phyloP scores from a whole-genome alignment of 2,888 invertebrate species.

The Xanthorhoe spadicearia region DNA sequence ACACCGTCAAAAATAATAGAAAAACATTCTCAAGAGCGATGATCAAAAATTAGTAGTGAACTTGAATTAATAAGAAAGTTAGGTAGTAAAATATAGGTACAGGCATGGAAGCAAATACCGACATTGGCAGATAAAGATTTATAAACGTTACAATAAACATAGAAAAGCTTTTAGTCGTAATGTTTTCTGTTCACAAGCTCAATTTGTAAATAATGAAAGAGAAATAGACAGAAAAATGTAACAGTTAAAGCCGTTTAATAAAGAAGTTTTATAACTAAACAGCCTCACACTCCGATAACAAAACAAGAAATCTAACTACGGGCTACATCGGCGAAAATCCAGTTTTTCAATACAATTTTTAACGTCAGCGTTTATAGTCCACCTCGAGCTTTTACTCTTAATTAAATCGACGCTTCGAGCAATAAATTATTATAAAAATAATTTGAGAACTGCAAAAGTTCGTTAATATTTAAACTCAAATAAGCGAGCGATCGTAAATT shows the following conservation, averaged over 20 bases:
- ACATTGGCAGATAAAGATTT: conserved; percentile 27
- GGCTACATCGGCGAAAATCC: conserved; percentile 51
- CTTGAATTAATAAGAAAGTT: conserved; percentile 25
- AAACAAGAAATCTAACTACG: conserved; percentile 57
- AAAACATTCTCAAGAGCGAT: conserved; percentile 53
- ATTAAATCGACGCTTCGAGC: conserved; percentile 45
- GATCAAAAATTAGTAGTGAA: conserved; percentile 31
- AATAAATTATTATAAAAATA: conserved; percentile 38
- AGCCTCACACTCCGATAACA: conserved; percentile 48
- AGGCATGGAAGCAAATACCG: conserved; percentile 38
- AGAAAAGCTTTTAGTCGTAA: conserved; percentile 41
- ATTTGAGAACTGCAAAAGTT: conserved; percentile 20
- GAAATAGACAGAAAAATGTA: conserved; percentile 44
- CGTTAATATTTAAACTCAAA: conserved; percentile 39
- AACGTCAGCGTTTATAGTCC: conserved; percentile 51
- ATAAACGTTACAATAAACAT: conserved; percentile 41
- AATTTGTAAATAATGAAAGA: conserved; percentile 35
- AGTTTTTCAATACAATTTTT: conserved; percentile 43
- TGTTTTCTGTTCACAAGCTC: conserved; percentile 37
- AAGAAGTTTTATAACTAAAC: conserved; percentile 46
- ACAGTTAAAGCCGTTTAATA: conserved; percentile 48
- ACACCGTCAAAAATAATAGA: conserved; percentile 49
- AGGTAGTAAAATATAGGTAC: conserved; percentile 32
- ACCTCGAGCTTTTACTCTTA: conserved; percentile 50
- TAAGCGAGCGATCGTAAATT: conserved; percentile 46